These are phyloP conservation scores for Drosophila nigrodunni DNA, from an alignment of 1,140 invertebrate genomes.

Conservation along the genomic window DNA sequence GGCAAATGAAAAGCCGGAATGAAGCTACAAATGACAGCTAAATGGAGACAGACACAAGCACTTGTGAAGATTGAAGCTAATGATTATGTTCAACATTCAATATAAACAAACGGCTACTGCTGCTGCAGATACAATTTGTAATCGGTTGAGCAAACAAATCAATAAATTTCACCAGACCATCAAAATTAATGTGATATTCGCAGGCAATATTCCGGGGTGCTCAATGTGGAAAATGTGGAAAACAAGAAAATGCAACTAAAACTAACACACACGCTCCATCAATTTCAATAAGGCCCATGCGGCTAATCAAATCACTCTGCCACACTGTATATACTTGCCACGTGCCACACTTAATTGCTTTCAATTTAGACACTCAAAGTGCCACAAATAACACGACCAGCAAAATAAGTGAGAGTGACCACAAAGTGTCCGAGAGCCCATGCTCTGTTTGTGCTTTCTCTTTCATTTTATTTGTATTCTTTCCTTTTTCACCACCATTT, in stretches of 20 bases:
- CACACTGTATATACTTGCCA: conserved; percentile 41
- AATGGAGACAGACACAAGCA: conserved; percentile 13
- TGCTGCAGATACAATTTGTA: conserved; percentile 37
- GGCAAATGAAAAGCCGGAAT: conserved; percentile 32
- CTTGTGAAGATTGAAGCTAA: conserved; percentile 2
- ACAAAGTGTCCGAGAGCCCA: conserved; percentile 1
- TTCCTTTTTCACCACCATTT: conserved; percentile 41
- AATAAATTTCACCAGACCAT: conserved; percentile 46
- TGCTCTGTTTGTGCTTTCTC: conserved; percentile 6
- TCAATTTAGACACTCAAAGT: conserved; percentile 72
- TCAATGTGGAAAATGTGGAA: conserved; percentile 5
- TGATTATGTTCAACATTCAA: conserved; percentile 14
- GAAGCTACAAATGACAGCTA: conserved; percentile 20
- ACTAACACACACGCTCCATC: conserved; percentile 56
- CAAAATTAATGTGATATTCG: conserved; percentile 54
- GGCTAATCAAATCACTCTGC: conserved; percentile 67
- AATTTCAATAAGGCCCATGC: conserved; percentile 65
- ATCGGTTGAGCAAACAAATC: conserved; percentile 49
- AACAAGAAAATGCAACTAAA: conserved; percentile 7
- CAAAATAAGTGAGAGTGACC: conserved; percentile 7
- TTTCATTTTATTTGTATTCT: neutral
- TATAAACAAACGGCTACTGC: conserved; percentile 18
- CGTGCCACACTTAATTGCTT: conserved; percentile 71
- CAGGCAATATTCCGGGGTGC: conserved; percentile 35
- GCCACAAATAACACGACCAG: conserved; percentile 66